Base-by-base conservation (phyloP, 2,888 invertebrate species). In the Dicycla oo region DNA sequence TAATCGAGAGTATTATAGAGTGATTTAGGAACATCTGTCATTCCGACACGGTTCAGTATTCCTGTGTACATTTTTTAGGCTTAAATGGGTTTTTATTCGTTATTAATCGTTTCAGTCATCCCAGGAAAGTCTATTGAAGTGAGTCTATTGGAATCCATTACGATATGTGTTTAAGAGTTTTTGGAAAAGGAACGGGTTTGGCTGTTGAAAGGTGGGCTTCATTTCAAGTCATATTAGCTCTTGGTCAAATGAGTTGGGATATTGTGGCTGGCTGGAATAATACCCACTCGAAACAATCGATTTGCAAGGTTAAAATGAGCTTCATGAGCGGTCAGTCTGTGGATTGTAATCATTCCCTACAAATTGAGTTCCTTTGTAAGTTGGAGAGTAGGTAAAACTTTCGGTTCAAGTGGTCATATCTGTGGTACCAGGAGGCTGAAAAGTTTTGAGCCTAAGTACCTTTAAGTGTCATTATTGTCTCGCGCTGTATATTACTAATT, bases 1-100 rank as follows among this genome's bases (percentile, higher is more conserved):
- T 81, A 73, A 80, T 79, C 75, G 81, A 62, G 76, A 82, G 68
- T 73, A 76, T 77, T 84, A 75, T 54, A 38, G 58, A 74, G 65
- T 76, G 71, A 82, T 80, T 83, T 77, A 73, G 54, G 64, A 70
- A 75, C 71, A 83, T 77, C 75, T 71, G 74, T 73, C 77, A 74
- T 60, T 54, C 34, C 60, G 47, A 53, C 63, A 67, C 23, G 57
- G 56, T 57, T 69, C 68, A 64, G 45, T 69, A 51, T 64, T 58
- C 47, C 30, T 45, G 47, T 51, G 60, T 10, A 3, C 23, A 54
- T 71, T 77, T 65, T 64, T 71, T 3, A 3, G 23, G 49, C 23
- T 45, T 51, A 53, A 71, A 57, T 61, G 61, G 38, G 15, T 34
- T 53, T 69, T 54, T 57, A 34, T 75, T 62, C 38, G 15, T 62